Base-by-base conservation (phyloP, 53 echinoderm and acorn worm genomes). In the Antedon mediterranea region DNA sequence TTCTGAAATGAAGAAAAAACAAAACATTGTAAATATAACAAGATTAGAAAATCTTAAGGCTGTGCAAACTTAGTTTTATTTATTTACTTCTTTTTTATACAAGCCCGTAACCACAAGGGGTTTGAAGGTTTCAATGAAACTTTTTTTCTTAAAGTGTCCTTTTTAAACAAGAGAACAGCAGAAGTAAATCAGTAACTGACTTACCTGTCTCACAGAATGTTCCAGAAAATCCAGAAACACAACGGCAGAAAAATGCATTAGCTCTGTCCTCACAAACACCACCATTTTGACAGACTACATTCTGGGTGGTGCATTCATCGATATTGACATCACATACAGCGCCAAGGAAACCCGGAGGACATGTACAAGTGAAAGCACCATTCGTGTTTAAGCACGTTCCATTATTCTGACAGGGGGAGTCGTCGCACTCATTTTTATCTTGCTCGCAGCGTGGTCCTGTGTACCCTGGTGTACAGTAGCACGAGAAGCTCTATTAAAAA, bases 241-340 rank as follows among this genome's bases (percentile, higher is more conserved):
- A 57, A 18, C 23, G 57, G 23, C 57, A 57, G 2, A 23, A 6
- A 57, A 57, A 57, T 7, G 73, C 73, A 30, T 83, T 83, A 6
- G 75, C 15, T 0, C 44, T 78, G 32, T 83, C 84, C 73, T 33
- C 43, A 71, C 84, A 83, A 29, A 30, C 70, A 28, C 83, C 89
- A 13, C 81, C 89, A 75, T 89, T 82, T 72, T 85, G 31, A 13
- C 89, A 89, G 20, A 57, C 57, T 2, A 57, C 57, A 34, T 79
- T 89, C 18, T 89, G 79, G 32, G 70, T 43, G 9, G 73, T 26
- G 34, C 89, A 89, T 43, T 89, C 89, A 30, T 89, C 78, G 3
- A 89, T 71, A 30, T 89, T 85, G 18, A 83, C 78, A 73, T 83
- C 83, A 33, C 83, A 83, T 8, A 71, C 32, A 6, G 0, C 31